A percentile compares a stretch with the other conserved stretches of the same genome.
phyloP scores from a whole-genome alignment of 92 coral and sea anemone species.

The Zoanthus sociatus region DNA sequence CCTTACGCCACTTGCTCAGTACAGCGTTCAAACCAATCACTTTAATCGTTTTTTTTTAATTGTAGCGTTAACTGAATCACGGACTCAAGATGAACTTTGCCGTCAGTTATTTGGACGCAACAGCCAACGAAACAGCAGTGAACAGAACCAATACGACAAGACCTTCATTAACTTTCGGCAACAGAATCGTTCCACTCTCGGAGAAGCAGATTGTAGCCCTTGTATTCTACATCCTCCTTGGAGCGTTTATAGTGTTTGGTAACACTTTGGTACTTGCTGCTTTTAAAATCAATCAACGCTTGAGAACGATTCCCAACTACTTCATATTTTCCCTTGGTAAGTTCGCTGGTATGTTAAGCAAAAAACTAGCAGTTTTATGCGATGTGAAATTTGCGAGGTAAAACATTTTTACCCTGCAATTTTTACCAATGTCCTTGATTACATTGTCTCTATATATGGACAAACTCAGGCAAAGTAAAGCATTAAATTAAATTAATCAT shows the following conservation, averaged over 20 bases:
- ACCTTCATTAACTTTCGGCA: neutral
- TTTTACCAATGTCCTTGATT: too few species aligned
- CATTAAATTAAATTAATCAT: too few species aligned
- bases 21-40: too few species aligned
- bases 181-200: neutral
- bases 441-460: too few species aligned
- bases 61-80: neutral
- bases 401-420: too few species aligned
- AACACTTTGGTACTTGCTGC: slow-evolving; percentile 83
- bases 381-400: too few species aligned
- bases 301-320: slow-evolving; percentile 82
- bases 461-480: too few species aligned
- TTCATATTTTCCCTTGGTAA: slow-evolving; percentile 73
- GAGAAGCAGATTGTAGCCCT: slow-evolving; percentile 54
- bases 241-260: slow-evolving; percentile 69
- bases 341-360: neutral
- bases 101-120: neutral
- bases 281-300: slow-evolving; percentile 78
- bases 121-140: neutral
- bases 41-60: neutral
- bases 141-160: slow-evolving; percentile 17
- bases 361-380: too few species aligned
- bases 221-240: slow-evolving; percentile 62
- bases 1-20: too few species aligned
- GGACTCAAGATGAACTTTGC: neutral